Base-by-base conservation (phyloP, 35 echinoderm and acorn worm species). In the Apostichopus japonicus region DNA sequence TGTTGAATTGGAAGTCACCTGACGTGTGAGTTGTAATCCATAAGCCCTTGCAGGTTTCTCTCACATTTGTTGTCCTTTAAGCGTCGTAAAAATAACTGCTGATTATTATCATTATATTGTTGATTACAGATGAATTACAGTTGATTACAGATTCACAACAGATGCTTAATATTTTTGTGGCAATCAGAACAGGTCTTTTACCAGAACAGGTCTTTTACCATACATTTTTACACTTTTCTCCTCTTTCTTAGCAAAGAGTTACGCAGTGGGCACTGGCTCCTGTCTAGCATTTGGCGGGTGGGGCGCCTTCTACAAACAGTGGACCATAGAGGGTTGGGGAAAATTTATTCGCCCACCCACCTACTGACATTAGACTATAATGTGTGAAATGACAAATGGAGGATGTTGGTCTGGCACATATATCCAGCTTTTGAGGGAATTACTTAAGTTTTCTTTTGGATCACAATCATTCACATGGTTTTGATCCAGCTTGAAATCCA, bases 241-340 rank as follows among this genome's bases (percentile, higher is more conserved):
- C 33, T 78, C 17, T 92, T 56, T 8, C 86, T 81, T 77, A 94
- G 87, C 25, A 8, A 90, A 92, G 71, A 96, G 92, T 72, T 81
- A 91, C 19, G 8, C 56, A 24, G 73, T 93, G 11, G 92, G 95
- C 17, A 78, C 87, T 10, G 65, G 80, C 13, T 5, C 92, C 6
- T 96, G 95, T 87, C 80, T 90, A 13, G 88, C 79, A 6, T 90
- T 96, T 27, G 95, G 95, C 19, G 15, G 23, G 15, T 25, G 65
- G 88, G 92, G 87, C 3, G 92, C 95, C 54, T 84, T 93, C 55
- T 94, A 90, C 92, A 96, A 96, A 62, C 78, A 55, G 11, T 96
- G 92, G 92, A 90, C 77, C 14, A 84, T 55, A 10, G 27, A 93
- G 15, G 95, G 72, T 5, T 93, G 65, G 78, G 94, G 92, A 19